Conservation (phyloP, 2,113 vertebrate species). For the Sander lucioperca region DNA sequence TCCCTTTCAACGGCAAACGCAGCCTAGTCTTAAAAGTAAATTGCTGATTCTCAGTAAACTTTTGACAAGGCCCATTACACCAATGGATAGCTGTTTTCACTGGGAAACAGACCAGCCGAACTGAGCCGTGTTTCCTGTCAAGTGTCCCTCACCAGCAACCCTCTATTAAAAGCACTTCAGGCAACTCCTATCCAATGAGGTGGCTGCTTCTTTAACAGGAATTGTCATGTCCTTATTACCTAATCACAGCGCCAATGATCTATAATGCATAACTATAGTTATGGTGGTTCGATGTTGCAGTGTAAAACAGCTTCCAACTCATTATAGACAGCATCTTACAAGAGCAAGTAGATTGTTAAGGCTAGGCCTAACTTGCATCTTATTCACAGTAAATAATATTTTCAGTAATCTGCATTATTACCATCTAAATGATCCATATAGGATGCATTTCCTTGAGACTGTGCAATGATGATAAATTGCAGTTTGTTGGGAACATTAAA, state of each 20-base stretch:
- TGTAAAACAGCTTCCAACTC: conserved; percentile 15
- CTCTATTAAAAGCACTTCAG: conserved; percentile 49
- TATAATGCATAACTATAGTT: conserved; percentile 21
- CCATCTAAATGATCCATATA: neutral
- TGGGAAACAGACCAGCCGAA: conserved; percentile 31
- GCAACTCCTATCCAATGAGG: conserved; percentile 53
- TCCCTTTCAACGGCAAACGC: conserved; percentile 48
- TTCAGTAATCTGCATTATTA: neutral
- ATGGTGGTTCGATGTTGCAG: neutral
- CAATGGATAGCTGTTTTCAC: conserved; percentile 71
- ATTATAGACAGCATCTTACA: conserved; percentile 17
- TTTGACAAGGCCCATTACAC: conserved; percentile 79
- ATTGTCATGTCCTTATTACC: conserved; percentile 10
- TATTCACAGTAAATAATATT: conserved; percentile 7
- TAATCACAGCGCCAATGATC: conserved; percentile 42
- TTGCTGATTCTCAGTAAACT: conserved; percentile 71
- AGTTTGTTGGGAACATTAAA: neutral
- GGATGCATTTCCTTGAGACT: neutral
- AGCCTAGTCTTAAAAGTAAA: conserved; percentile 59
- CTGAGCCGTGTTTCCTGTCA: conserved; percentile 34
- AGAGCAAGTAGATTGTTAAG: neutral
- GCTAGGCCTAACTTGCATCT: neutral
- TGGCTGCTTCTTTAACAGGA: conserved; percentile 26
- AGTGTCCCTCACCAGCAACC: conserved; percentile 41
- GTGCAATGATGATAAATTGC: neutral